A percentile compares a stretch with the other conserved stretches of the same genome.
These are phyloP conservation scores for Leptothorax acervorum DNA, from an alignment of 2,888 invertebrate genomes.

Conservation along the genomic window DNA sequence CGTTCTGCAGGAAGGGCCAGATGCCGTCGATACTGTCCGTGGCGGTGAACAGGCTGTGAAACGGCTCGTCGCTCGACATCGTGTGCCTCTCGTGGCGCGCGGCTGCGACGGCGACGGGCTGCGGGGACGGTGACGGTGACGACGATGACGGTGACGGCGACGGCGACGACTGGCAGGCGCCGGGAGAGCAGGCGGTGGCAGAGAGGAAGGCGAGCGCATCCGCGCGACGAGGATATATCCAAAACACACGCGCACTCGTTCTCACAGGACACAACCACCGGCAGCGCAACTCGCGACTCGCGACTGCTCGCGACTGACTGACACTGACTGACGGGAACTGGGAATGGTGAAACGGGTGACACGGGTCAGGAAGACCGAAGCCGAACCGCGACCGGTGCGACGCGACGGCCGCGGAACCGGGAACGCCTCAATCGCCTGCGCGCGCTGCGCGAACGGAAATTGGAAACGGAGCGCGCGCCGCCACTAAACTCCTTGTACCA, in stretches of 20 bases:
- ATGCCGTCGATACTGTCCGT: slow-evolving; percentile 88
- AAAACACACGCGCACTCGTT: neutral
- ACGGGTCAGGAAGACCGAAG: no score
- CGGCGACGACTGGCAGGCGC: neutral
- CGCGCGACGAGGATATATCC: neutral
- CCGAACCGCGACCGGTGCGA: no score
- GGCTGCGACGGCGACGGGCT: neutral
- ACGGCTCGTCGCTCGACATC: slow-evolving; percentile 34
- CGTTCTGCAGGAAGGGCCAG: slow-evolving; percentile 92
- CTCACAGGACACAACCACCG: neutral
- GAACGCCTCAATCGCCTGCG: no score
- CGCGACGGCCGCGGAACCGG: no score
- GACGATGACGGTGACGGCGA: neutral
- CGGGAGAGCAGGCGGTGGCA: neutral
- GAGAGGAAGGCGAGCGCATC: slow-evolving; percentile 24
- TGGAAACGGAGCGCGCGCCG: no score
- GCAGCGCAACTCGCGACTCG: neutral
- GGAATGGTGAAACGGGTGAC: no score
- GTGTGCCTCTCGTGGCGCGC: neutral
- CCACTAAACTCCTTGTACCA: no score
- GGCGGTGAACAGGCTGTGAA: slow-evolving; percentile 24
- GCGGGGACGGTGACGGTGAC: neutral
- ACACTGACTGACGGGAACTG: neutral
- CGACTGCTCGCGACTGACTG: slow-evolving; percentile 1
- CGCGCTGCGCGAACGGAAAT: no score